These are phyloP conservation scores for Cydia strobilella DNA, from an alignment of 1,140 invertebrate genomes.

Conservation along the genomic window DNA sequence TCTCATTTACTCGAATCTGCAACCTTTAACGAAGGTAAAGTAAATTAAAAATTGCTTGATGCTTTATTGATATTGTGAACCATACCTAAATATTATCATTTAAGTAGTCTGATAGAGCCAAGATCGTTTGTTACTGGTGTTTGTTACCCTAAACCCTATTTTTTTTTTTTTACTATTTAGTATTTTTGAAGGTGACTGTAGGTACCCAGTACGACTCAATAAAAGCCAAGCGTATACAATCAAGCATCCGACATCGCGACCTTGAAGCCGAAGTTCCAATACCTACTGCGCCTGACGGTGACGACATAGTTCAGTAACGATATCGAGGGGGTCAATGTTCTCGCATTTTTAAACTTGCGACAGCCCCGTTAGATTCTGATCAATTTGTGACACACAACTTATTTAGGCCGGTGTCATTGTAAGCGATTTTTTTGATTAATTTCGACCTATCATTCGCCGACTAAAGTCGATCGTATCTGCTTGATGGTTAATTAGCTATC, in stretches of 20 bases:
- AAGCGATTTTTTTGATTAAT: background rate
- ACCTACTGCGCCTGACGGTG: background rate
- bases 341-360: background rate
- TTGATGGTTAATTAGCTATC: background rate
- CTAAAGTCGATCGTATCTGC: background rate
- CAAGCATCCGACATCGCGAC: background rate
- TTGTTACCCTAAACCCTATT: no score
- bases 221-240: background rate
- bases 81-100: no score
- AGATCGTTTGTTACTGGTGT: no score
- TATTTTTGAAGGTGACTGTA: background rate
- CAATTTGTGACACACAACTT: background rate
- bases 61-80: no score
- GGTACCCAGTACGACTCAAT: background rate
- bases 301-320: slow-evolving; percentile 7
- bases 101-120: no score
- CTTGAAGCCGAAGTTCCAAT: background rate
- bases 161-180: background rate
- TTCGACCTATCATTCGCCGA: background rate
- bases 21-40: no score
- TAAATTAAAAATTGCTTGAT: no score
- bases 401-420: background rate
- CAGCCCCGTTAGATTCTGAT: background rate
- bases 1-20: no score
- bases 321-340: slow-evolving; percentile 15